Evolutionary conservation across 1,140 invertebrate genomes (phyloP), one percentile per base, ranked within the genome.

Genomic region (Lordiphosa collinella): DNA sequence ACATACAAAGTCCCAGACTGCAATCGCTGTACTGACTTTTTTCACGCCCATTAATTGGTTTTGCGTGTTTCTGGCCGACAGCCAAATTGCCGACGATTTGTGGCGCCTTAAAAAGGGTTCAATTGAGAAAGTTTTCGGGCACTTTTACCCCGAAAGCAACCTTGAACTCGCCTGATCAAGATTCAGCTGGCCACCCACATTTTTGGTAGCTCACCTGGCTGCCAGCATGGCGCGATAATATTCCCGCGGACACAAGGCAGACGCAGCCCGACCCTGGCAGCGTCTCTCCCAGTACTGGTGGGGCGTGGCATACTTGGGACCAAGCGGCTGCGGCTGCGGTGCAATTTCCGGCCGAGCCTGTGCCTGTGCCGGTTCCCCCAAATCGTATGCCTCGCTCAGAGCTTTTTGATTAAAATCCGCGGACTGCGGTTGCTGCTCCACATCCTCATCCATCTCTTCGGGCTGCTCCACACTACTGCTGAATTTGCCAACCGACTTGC

Each of bases 41-140:
- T 84, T 84, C 78, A 84, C 78, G 78, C 78, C 78, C 78, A 78
- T 84, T 84, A 84, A 84, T 84, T 84, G 78, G 73, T 78, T 84
- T 84, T 84, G 78, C 78, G 78, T 84, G 78, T 84, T 78, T 63
- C 55, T 54, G 59, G 58, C 40, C 55, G 76, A 84, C 78, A 82
- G 78, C 58, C 76, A 80, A 80, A 80, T 84, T 84, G 76, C 71
- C 78, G 78, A 84, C 76, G 71, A 80, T 84, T 84, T 80, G 78
- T 80, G 59, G 75, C 59, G 54, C 9, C 36, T 38, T 1, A n/a
- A 0, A 55, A 48, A 31, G 40, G 41, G 50, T 67, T 67, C 25
- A 29, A 6, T 29, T 29, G 14, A 58, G 55, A 75, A 82, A 82
- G 61, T 82, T 82, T 29, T 58, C 54, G 50, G 36, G 18, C 51